Percentiles rank a stretch among this genome's conserved stretches.
phyloP scores from a whole-genome alignment of 1,140 invertebrate genomes.

The Polyergus mexicanus region DNA sequence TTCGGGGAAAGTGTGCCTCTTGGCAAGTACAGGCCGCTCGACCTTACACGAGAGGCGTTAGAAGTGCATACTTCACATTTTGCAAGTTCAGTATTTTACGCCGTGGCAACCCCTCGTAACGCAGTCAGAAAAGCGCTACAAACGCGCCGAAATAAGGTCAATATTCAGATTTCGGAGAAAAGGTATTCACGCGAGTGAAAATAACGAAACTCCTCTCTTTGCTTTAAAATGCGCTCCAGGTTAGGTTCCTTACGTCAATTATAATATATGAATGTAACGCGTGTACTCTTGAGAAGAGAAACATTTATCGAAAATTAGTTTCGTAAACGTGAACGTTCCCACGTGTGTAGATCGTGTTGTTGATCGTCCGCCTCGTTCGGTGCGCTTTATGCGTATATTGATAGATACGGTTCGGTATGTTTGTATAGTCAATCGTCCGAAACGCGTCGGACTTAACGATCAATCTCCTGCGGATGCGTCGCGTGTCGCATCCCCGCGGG shows the following conservation, averaged over 20 bases:
- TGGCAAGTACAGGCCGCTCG: slow-evolving; percentile 36
- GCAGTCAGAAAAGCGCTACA: slow-evolving; percentile 26
- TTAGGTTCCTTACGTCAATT: not conserved
- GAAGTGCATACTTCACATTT: slow-evolving; percentile 70
- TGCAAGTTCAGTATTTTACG: slow-evolving; percentile 51
- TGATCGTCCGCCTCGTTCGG: not conserved
- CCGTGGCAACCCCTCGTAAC: slow-evolving; percentile 28
- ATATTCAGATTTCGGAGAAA: slow-evolving; percentile 33
- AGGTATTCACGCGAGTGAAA: not conserved
- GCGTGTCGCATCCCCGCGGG: slow-evolving; percentile 64
- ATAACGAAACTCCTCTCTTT: not conserved
- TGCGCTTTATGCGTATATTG: slow-evolving; percentile 32
- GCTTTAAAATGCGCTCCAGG: not conserved
- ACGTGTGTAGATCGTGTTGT: not conserved
- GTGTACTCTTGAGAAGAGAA: not conserved
- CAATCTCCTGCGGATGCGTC: slow-evolving; percentile 73
- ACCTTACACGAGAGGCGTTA: slow-evolving; percentile 60
- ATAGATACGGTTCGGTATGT: slow-evolving; percentile 70
- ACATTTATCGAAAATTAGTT: not conserved
- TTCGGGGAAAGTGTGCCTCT: slow-evolving; percentile 31
- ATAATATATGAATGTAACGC: not conserved
- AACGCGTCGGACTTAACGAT: slow-evolving; percentile 74
- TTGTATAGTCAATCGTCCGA: slow-evolving; percentile 78
- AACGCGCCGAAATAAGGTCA: slow-evolving; percentile 68
- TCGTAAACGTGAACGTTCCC: not conserved